These are phyloP conservation scores for Coluber constrictor DNA, from an alignment of 2,797 vertebrate genomes.

Conservation along the genomic window DNA sequence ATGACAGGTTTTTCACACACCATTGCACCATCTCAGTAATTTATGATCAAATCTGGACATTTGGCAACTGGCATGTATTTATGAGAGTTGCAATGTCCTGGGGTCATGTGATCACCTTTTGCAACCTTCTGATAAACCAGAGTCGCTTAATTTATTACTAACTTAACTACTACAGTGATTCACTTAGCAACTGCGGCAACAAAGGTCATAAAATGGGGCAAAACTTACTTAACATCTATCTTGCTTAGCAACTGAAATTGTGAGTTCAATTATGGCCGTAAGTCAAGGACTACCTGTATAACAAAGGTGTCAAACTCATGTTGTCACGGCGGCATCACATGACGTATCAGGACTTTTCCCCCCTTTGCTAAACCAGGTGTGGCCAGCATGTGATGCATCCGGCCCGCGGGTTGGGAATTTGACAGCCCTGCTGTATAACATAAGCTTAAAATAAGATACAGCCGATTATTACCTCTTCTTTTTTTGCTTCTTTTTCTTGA, in stretches of 20 bases:
- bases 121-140: neutral
- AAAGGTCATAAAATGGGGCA: neutral
- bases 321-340: too few relatives aligned
- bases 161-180: neutral
- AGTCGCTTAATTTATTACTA: neutral
- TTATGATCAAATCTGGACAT: neutral
- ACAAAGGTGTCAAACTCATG: too few relatives aligned
- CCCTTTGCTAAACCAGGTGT: too few relatives aligned
- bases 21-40: neutral
- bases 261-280: neutral
- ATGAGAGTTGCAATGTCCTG: neutral
- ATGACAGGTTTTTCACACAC: neutral
- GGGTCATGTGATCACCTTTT: neutral
- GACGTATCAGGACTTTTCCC: too few relatives aligned
- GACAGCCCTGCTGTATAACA: neutral
- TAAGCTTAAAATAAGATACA: neutral
- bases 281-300: neutral
- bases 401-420: too few relatives aligned
- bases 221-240: neutral
- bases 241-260: neutral
- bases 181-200: neutral
- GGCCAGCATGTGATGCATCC: too few relatives aligned
- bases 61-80: neutral
- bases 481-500: conserved; percentile 88
- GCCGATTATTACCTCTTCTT: conserved; percentile 82